Percentiles rank a stretch among this genome's conserved stretches.
phyloP scores from a whole-genome alignment of 2,797 vertebrate species.

The Crocidura indochinensis region DNA sequence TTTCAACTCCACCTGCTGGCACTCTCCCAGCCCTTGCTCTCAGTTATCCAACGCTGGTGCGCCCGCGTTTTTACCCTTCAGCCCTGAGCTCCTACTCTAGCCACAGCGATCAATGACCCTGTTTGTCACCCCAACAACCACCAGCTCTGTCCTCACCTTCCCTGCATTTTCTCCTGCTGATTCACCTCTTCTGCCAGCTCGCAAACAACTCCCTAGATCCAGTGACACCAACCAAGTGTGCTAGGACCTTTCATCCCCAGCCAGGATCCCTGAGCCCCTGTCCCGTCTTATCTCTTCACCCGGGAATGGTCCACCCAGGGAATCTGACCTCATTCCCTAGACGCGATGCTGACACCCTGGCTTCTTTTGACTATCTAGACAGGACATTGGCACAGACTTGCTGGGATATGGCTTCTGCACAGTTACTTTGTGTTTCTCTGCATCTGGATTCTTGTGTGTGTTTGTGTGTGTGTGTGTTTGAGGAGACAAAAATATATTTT shows the following conservation, averaged over 20 bases:
- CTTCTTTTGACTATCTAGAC: conserved; percentile 43
- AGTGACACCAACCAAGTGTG: conserved; percentile 62
- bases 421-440: conserved; percentile 57
- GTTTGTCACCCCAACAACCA: neutral
- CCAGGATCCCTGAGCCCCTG: neutral
- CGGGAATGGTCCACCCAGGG: neutral
- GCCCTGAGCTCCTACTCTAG: neutral
- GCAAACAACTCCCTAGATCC: conserved; percentile 5
- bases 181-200: neutral
- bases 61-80: neutral
- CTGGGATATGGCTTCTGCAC: neutral
- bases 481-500: neutral
- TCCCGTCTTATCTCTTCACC: neutral
- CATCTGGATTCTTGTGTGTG: conserved; percentile 18
- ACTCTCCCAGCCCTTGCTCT: conserved; percentile 30
- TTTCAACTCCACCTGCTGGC: conserved; percentile 61
- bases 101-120: neutral
- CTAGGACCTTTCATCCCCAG: conserved; percentile 45
- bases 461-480: neutral
- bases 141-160: neutral
- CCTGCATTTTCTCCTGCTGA: neutral
- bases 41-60: neutral
- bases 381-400: conserved; percentile 29
- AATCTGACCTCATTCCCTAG: conserved; percentile 70
- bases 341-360: neutral